Conservation (phyloP, 2,888 invertebrate species). For the Ophion slaviceki region DNA sequence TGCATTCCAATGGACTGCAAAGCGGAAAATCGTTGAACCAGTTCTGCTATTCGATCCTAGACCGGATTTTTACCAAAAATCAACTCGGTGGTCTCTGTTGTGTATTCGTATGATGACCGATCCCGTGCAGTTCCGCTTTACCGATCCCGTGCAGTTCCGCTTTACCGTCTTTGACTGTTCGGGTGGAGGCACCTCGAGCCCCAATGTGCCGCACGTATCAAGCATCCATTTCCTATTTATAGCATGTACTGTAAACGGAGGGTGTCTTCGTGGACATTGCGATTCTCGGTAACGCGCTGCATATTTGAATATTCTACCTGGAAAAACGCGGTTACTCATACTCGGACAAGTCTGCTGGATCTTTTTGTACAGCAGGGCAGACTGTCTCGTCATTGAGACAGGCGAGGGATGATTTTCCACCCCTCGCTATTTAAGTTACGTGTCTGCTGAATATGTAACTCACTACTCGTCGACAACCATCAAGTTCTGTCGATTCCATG, state of each 20-base stretch:
- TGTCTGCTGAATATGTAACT: neutral
- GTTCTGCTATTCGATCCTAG: neutral
- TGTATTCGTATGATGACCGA: neutral
- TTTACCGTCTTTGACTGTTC: neutral
- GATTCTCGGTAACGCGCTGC: slow-evolving; percentile 62
- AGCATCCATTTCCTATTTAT: neutral
- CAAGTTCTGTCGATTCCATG: neutral
- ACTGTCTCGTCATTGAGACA: neutral
- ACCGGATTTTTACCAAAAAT: neutral
- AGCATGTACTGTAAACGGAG: slow-evolving; percentile 9
- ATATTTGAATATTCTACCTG: slow-evolving; percentile 64
- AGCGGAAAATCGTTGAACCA: neutral
- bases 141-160: neutral
- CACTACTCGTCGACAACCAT: neutral
- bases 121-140: no score
- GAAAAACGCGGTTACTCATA: slow-evolving; percentile 61
- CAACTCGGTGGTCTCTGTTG: neutral
- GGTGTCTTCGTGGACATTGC: slow-evolving; percentile 44
- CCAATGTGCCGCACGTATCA: neutral
- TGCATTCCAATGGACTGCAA: neutral
- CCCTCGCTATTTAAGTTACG: neutral
- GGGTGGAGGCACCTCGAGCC: neutral
- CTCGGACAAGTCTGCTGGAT: slow-evolving; percentile 9
- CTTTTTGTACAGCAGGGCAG: neutral
- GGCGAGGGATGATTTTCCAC: neutral